phyloP scores from a whole-genome alignment of 2,888 invertebrate genomes.

The Herminia tarsipennalis region DNA sequence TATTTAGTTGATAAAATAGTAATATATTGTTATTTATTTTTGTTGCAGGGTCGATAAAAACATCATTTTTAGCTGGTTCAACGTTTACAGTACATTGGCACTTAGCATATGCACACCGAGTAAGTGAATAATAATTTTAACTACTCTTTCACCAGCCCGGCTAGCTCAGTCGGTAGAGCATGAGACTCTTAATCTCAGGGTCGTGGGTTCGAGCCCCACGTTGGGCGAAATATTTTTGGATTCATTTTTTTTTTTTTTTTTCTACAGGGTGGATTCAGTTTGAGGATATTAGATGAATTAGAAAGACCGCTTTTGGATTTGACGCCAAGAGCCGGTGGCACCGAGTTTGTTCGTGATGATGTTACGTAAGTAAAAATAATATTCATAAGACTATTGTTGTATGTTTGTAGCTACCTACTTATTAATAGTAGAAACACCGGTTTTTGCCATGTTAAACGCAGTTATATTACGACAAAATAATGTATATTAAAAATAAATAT shows the following conservation, averaged over 20 bases:
- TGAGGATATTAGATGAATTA: conserved; percentile 94
- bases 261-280: conserved; percentile 95
- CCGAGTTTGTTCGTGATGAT: conserved; percentile 93
- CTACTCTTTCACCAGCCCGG: conserved; percentile 49
- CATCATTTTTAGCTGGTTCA: conserved; percentile 92
- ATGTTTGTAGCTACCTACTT: not conserved
- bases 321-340: conserved; percentile 92
- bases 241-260: conserved; percentile 21
- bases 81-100: conserved; percentile 97
- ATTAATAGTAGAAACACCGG: too few relatives aligned
- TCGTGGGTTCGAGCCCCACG: conserved; percentile 87
- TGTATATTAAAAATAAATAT: too few relatives aligned
- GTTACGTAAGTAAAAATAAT: conserved; percentile 92
- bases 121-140: conserved; percentile 60
- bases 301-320: conserved; percentile 94
- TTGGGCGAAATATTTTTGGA: conserved; percentile 43
- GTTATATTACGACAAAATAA: too few relatives aligned
- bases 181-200: conserved; percentile 87
- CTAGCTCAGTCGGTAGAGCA: conserved; percentile 85
- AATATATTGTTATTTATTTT: conserved; percentile 24
- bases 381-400: not conserved
- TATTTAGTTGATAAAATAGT: not conserved
- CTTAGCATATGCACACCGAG: conserved; percentile 95
- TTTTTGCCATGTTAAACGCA: too few relatives aligned
- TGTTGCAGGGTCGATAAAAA: conserved; percentile 90